phyloP scores from a whole-genome alignment of 2,888 invertebrate genomes.

The Villa cingulata region DNA sequence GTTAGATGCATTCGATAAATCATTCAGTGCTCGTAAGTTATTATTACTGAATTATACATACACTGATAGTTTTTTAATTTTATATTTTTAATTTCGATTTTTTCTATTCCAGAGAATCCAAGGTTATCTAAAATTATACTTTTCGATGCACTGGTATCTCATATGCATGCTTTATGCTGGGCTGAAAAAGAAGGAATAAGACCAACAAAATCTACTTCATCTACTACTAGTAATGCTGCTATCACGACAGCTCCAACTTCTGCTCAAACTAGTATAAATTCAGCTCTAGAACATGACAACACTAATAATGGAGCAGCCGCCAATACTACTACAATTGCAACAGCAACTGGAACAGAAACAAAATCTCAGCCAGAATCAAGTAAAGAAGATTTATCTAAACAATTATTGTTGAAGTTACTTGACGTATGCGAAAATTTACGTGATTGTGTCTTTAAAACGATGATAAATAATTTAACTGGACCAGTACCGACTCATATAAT shows the following conservation, averaged over 20 bases:
- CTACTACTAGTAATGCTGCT: conserved; percentile 17
- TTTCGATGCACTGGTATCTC: conserved; percentile 30
- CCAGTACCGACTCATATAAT: conserved; percentile 27
- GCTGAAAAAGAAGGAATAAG: conserved; percentile 30
- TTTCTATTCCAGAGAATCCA: conserved; percentile 22
- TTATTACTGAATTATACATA: background rate
- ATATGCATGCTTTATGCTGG: conserved; percentile 33
- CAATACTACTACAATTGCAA: conserved; percentile 6
- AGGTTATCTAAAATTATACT: conserved; percentile 31
- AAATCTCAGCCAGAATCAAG: conserved; percentile 9
- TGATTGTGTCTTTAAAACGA: conserved; percentile 27
- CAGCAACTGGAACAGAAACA: conserved; percentile 3
- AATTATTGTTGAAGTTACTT: conserved; percentile 27
- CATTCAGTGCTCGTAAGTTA: conserved; percentile 26
- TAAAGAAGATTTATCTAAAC: conserved; percentile 21
- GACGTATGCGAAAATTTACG: conserved; percentile 27
- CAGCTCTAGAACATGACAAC: conserved; percentile 8
- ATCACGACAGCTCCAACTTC: conserved; percentile 5
- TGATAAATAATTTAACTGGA: conserved; percentile 29
- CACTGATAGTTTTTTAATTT: background rate
- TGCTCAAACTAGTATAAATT: conserved; percentile 13
- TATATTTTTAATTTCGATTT: background rate
- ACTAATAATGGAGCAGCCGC: background rate
- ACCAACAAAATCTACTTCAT: conserved; percentile 19
- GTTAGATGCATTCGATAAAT: conserved; percentile 29